Evolutionary conservation across 2,113 vertebrate species (phyloP).

Genomic region (Cynocephalus volans): DNA sequence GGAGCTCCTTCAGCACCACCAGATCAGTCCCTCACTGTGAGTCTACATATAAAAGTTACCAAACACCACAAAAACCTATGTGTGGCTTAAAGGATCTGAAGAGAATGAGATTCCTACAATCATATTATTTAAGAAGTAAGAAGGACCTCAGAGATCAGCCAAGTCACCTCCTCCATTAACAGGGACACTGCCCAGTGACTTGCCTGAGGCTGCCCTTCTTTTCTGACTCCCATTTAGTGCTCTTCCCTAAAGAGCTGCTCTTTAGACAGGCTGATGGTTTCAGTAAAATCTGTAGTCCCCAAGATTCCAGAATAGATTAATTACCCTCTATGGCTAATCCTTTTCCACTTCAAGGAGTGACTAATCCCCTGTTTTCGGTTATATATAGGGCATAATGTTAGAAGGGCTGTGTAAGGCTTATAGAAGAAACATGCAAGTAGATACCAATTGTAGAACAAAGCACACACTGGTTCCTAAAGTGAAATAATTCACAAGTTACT

Average conservation of each 20-base stretch:
- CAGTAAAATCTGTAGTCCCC: neutral
- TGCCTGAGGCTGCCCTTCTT: neutral
- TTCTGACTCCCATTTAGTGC: neutral
- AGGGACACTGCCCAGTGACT: neutral
- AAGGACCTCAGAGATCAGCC: neutral
- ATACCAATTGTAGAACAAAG: neutral
- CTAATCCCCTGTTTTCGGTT: constrained; percentile 22
- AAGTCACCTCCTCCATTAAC: neutral
- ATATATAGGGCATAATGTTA: neutral
- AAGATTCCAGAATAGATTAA: constrained; percentile 36
- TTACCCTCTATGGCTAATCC: constrained; percentile 16
- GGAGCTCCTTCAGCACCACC: neutral
- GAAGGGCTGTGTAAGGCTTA: neutral
- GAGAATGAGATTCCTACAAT: neutral
- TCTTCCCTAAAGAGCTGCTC: neutral
- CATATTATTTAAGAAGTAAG: neutral
- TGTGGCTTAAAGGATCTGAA: neutral
- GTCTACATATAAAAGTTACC: neutral
- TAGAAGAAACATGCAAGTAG: neutral
- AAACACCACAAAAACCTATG: neutral
- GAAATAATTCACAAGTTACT: constrained; percentile 62
- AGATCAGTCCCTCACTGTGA: neutral
- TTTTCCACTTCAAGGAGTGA: constrained; percentile 54
- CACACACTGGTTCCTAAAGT: neutral
- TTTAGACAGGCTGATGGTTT: neutral